phyloP scores from a whole-genome alignment of 2,888 invertebrate species.

The Melinaea menophilus region DNA sequence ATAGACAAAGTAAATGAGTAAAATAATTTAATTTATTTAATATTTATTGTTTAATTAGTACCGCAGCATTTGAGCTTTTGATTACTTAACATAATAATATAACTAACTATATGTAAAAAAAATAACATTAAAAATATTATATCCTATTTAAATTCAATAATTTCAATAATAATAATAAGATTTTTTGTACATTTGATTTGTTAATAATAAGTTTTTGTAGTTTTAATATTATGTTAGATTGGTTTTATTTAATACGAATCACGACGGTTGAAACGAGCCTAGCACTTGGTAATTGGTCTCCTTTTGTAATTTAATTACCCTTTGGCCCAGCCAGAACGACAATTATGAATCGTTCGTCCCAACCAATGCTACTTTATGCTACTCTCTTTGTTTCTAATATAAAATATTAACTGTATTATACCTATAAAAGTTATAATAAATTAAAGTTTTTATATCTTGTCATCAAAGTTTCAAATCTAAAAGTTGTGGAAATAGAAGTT shows the following conservation, averaged over 20 bases:
- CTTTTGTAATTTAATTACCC: slow-evolving; percentile 78
- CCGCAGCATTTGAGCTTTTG: too few relatives aligned
- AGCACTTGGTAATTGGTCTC: slow-evolving; percentile 63
- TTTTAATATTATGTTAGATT: neutral
- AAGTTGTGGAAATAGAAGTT: too few relatives aligned
- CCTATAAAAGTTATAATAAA: neutral
- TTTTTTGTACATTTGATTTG: too few relatives aligned
- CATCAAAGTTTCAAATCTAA: too few relatives aligned
- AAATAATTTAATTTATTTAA: too few relatives aligned
- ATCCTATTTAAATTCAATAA: too few relatives aligned
- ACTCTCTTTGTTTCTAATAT: slow-evolving; percentile 7
- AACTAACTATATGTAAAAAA: too few relatives aligned
- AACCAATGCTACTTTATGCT: slow-evolving; percentile 40
- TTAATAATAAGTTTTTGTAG: neutral
- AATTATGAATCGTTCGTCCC: slow-evolving; percentile 67
- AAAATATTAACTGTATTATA: neutral
- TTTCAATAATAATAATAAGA: too few relatives aligned
- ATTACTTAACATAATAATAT: too few relatives aligned
- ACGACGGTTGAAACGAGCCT: slow-evolving; percentile 23
- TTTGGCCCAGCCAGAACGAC: slow-evolving; percentile 71
- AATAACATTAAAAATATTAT: too few relatives aligned
- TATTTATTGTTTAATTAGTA: too few relatives aligned
- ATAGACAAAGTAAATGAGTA: neutral
- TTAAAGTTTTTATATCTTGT: too few relatives aligned
- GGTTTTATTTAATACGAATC: slow-evolving; percentile 17